phyloP scores from a whole-genome alignment of 1,140 invertebrate genomes.

The Drosophila tropicalis region DNA sequence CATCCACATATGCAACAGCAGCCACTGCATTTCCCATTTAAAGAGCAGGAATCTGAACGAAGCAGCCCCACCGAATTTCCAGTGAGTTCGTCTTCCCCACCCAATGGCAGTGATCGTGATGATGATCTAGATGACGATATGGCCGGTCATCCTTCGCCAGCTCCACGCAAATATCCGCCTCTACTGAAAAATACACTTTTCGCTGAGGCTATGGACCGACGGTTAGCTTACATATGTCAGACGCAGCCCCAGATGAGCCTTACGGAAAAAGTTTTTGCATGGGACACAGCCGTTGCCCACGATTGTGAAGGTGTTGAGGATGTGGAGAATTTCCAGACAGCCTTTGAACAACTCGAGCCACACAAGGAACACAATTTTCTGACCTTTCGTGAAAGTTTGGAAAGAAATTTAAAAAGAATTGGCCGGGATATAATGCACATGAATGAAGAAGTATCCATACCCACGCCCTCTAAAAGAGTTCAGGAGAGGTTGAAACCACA shows the following conservation, averaged over 20 bases:
- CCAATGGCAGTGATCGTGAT: constrained; percentile 61
- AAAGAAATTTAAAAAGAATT: constrained; percentile 26
- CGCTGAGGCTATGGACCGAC: constrained; percentile 67
- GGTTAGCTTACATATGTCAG: constrained; percentile 61
- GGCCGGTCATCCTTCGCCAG: constrained; percentile 29
- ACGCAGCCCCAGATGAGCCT: constrained; percentile 71
- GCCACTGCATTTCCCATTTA: neutral
- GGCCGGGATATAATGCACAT: constrained; percentile 18
- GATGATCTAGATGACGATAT: constrained; percentile 52
- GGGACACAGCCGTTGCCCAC: constrained; percentile 49
- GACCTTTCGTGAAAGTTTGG: constrained; percentile 54
- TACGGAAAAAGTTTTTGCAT: constrained; percentile 63
- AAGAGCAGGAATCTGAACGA: constrained; percentile 31
- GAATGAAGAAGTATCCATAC: constrained; percentile 3
- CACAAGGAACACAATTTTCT: constrained; percentile 42
- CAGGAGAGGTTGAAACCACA: constrained; percentile 17
- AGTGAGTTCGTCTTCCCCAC: constrained; percentile 63
- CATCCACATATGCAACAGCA: neutral
- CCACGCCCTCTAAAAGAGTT: constrained; percentile 27
- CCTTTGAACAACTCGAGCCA: constrained; percentile 50
- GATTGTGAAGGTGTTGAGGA: constrained; percentile 70
- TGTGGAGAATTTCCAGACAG: constrained; percentile 67
- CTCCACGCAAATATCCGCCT: constrained; percentile 54
- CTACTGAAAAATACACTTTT: constrained; percentile 72
- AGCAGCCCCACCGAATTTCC: constrained; percentile 74